phyloP scores from a whole-genome alignment of 2,888 invertebrate genomes.

The Iselma pallidipennis region DNA sequence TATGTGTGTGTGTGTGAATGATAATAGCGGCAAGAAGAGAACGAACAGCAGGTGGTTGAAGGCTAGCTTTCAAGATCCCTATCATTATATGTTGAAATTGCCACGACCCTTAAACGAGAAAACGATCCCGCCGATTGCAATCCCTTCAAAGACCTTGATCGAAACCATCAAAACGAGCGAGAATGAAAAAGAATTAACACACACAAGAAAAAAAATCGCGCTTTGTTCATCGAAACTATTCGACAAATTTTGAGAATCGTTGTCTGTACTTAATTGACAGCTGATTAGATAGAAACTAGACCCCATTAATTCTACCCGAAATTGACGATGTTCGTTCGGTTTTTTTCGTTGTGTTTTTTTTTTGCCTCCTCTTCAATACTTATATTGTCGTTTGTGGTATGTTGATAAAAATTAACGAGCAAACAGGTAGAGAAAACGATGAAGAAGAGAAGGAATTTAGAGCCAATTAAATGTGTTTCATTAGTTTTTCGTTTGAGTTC shows the following conservation, averaged over 20 bases:
- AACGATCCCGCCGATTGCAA: neutral
- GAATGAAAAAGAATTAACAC: too few species aligned
- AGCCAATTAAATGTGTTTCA: slow-evolving; percentile 3
- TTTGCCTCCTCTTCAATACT: too few species aligned
- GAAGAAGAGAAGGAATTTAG: neutral
- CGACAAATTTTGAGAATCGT: slow-evolving; percentile 41
- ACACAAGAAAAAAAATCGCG: slow-evolving; percentile 23
- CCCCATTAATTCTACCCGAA: slow-evolving; percentile 41
- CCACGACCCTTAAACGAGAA: neutral
- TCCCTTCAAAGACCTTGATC: slow-evolving; percentile 4
- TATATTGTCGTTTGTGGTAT: slow-evolving; percentile 33
- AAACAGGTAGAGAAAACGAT: too few species aligned
- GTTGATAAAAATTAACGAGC: slow-evolving; percentile 21
- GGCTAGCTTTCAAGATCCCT: neutral
- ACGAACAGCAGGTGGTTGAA: neutral
- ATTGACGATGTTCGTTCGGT: slow-evolving; percentile 8
- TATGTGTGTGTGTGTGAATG: too few species aligned
- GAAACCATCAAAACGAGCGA: too few species aligned
- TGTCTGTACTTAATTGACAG: slow-evolving; percentile 51
- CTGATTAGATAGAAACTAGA: slow-evolving; percentile 50
- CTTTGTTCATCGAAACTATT: slow-evolving; percentile 9
- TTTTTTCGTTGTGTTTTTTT: slow-evolving; percentile 3
- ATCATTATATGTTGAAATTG: neutral
- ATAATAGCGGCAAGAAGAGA: neutral
- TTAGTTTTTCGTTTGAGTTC: neutral